These are phyloP conservation scores for Pocota personata DNA, from an alignment of 2,888 invertebrate genomes.

Conservation along the genomic window DNA sequence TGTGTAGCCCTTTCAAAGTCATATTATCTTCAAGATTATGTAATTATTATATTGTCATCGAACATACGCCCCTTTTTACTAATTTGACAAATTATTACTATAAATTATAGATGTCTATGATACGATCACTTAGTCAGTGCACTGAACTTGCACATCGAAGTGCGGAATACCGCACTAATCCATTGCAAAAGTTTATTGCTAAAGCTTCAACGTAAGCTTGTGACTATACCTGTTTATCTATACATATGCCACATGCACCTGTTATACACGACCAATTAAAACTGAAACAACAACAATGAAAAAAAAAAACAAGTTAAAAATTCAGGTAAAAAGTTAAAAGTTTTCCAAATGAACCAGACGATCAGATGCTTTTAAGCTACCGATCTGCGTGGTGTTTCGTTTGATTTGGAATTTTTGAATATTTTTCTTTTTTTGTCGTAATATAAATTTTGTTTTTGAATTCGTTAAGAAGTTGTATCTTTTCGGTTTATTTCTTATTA, in stretches of 20 bases:
- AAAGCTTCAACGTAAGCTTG: conserved; percentile 45
- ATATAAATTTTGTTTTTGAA: background rate
- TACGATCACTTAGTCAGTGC: background rate
- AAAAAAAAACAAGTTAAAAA: conserved; percentile 43
- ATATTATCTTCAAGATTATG: no score
- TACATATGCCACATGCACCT: conserved; percentile 29
- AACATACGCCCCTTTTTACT: no score
- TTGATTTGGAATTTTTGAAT: background rate
- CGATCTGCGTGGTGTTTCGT: conserved; percentile 50
- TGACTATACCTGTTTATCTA: conserved; percentile 37
- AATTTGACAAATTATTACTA: background rate
- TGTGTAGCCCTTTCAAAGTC: no score
- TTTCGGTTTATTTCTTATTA: background rate
- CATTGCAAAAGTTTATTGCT: conserved; percentile 35
- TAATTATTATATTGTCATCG: no score
- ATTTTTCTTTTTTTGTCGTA: background rate
- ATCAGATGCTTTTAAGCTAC: conserved; percentile 69
- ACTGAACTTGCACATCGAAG: background rate
- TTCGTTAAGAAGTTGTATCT: background rate
- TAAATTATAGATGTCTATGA: background rate
- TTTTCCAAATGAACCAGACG: conserved; percentile 26
- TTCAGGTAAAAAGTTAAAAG: conserved; percentile 43
- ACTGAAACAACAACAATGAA: conserved; percentile 36
- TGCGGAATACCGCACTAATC: background rate
- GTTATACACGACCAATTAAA: conserved; percentile 46